A percentile compares a stretch with the other conserved stretches of the same genome.
These are phyloP conservation scores for Mellilla xanthometata DNA, from an alignment of 2,888 invertebrate genomes.

Conservation along the genomic window DNA sequence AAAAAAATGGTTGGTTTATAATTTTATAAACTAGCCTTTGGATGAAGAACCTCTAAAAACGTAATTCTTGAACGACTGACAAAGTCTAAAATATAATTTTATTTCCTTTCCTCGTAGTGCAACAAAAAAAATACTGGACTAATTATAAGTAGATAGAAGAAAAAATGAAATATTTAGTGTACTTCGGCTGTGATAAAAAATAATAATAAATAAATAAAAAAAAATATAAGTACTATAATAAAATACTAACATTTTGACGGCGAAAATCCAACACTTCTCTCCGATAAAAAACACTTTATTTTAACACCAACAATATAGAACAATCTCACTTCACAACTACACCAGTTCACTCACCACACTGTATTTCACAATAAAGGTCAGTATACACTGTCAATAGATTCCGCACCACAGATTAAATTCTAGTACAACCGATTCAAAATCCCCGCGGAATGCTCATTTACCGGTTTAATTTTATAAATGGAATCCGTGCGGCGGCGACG, in stretches of 20 bases:
- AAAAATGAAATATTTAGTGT: too few relatives aligned
- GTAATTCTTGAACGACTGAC: too few relatives aligned
- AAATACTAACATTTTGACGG: constrained; percentile 26
- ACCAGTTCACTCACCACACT: constrained; percentile 20
- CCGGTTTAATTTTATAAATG: constrained; percentile 52
- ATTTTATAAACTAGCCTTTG: too few relatives aligned
- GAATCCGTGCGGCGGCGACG: constrained; percentile 55
- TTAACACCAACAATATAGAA: background rate
- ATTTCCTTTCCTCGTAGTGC: too few relatives aligned
- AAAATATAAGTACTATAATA: too few relatives aligned
- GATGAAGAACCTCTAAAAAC: too few relatives aligned
- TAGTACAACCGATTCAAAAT: constrained; percentile 18
- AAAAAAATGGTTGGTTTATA: too few relatives aligned
- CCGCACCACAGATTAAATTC: constrained; percentile 6
- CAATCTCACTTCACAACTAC: constrained; percentile 1
- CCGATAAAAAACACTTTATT: constrained; percentile 3
- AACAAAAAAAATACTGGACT: too few relatives aligned
- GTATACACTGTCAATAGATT: constrained; percentile 41
- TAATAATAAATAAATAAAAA: too few relatives aligned
- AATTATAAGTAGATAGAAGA: too few relatives aligned
- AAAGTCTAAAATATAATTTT: too few relatives aligned
- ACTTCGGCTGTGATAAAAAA: too few relatives aligned
- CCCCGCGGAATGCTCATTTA: constrained; percentile 44
- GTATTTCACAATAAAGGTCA: constrained; percentile 34
- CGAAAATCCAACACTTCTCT: constrained; percentile 5